These are phyloP conservation scores for Spisula solida DNA, from an alignment of 2,888 invertebrate genomes.

Conservation along the genomic window DNA sequence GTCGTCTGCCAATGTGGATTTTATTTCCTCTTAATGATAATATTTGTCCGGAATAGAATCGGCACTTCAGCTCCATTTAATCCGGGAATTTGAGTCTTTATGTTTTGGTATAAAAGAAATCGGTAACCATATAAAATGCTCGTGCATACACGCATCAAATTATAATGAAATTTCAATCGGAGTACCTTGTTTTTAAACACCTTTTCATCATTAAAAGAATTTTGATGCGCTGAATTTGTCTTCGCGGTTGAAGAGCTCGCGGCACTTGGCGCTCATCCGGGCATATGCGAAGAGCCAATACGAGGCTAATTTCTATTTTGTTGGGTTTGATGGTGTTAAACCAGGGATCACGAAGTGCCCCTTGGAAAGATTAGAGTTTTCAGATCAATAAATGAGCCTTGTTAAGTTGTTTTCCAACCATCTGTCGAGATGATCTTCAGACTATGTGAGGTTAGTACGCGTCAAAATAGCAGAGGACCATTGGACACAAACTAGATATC, in stretches of 20 bases:
- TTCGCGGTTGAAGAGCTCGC: slow-evolving; percentile 25
- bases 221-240: slow-evolving; percentile 39
- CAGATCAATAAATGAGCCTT: slow-evolving; percentile 61
- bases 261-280: slow-evolving; percentile 25
- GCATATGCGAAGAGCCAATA: slow-evolving; percentile 57
- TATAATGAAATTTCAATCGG: slow-evolving; percentile 44
- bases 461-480: slow-evolving; percentile 7
- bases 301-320: slow-evolving; percentile 60
- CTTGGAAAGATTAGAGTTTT: slow-evolving; percentile 51
- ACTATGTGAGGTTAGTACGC: slow-evolving; percentile 14
- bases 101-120: slow-evolving; percentile 1
- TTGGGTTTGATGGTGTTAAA: slow-evolving; percentile 49
- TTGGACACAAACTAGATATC: neutral
- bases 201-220: slow-evolving; percentile 27
- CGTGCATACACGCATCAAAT: slow-evolving; percentile 33
- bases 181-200: slow-evolving; percentile 30
- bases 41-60: slow-evolving; percentile 32
- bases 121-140: slow-evolving; percentile 15
- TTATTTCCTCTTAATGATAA: slow-evolving; percentile 43
- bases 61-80: slow-evolving; percentile 37
- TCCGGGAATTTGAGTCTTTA: slow-evolving; percentile 40
- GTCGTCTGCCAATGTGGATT: slow-evolving; percentile 43
- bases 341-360: slow-evolving; percentile 49
- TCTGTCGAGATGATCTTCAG: slow-evolving; percentile 49
- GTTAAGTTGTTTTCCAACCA: slow-evolving; percentile 67